Evolutionary conservation across 2,888 invertebrate species (phyloP), one percentile per base, ranked within the genome.

Genomic region (Trissolcus japonicus): DNA sequence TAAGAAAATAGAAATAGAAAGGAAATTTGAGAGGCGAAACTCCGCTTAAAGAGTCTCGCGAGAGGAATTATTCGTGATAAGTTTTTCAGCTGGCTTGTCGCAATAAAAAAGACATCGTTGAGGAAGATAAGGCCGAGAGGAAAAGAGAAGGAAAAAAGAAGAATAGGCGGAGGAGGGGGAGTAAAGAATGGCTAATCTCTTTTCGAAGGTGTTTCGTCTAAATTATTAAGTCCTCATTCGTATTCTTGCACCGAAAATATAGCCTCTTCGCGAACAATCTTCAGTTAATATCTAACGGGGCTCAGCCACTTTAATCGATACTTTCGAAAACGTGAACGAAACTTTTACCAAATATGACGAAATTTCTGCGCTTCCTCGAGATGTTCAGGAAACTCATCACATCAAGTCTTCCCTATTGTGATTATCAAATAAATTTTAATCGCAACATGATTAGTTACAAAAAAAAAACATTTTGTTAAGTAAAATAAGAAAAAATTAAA

Each of bases 321-420:
- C 69, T 69, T 69, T 61, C 68, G 69, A 69, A 69, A 69, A 72
- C 35, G 57, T 57, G 57, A 71, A 71, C 51, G 57, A 29, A 62
- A 60, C 48, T 29, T 56, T 61, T 55, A 69, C 56, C 50, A 56
- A 69, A 62, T 69, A 60, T 68, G 56, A 68, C 60, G 60, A 68
- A 59, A 68, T 54, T 48, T 48, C 1, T 17, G 51, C 48, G 59
- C 51, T 57, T 56, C 56, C 56, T 50, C 17, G 9, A 40, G 25
- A 55, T 35, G 14, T 46, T 46, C 46, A 46, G 46, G 35, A 35
- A 35, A 35, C 35, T 35, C 35, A 11, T 35, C 35, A 11, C 35
- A 11, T 35, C 35, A 9, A 11, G 35, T 35, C 35, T 35, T 35
- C 35, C 25, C 7, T 11, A 35, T 35, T 35, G 35, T 35, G 7